Base-by-base conservation (phyloP, 2,888 invertebrate species). In the Pachydiplax longipennis region DNA sequence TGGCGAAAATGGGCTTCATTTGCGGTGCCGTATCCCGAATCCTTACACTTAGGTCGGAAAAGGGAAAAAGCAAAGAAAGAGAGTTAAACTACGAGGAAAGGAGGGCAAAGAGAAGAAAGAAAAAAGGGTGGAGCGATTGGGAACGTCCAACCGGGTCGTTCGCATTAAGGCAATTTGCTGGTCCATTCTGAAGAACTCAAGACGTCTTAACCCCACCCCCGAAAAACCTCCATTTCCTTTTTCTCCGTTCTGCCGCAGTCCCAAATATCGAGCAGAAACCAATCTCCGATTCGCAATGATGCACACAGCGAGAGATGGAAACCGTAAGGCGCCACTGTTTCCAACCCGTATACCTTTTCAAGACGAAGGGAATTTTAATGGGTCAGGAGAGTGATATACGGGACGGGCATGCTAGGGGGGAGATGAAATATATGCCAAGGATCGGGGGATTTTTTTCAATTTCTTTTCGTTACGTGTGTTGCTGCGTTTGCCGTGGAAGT, bases 131-230 rank as follows among this genome's bases (percentile, higher is more conserved):
- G 12, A 35, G 83, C 82, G 53, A 82, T 82, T 82, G 82, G 83
- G 83, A 35, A 83, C 35, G 83, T 83, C 83, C 83, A 61, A 83
- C 83, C 83, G 35, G 53, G 83, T 58, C 58, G 53, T 35, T 83
- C 58, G 83, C 83, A 83, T 83, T 83, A 83, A 83, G 83, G 58
- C 83, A 83, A 83, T 83, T 83, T 83, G 58, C 83, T 58, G 53
- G 80, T 58, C 83, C 83, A 83, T n/a, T n/a, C 40, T 13, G 37
- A 35, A 81, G 81, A 81, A 44, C 40, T 81, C 37, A 81, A 35
- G n/a, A 81, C 18, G 81, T 44, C 40, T 81, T 81, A 40, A 15
- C 40, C 31, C 80, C 35, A 22, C 80, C 80, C 25, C 25, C 61
- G 2, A 53, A 53, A n/a, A 18, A 53, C 40, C 83, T 10, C 2